Evolutionary conservation across 2,888 invertebrate genomes (phyloP).

Genomic region (Crematogaster levior): DNA sequence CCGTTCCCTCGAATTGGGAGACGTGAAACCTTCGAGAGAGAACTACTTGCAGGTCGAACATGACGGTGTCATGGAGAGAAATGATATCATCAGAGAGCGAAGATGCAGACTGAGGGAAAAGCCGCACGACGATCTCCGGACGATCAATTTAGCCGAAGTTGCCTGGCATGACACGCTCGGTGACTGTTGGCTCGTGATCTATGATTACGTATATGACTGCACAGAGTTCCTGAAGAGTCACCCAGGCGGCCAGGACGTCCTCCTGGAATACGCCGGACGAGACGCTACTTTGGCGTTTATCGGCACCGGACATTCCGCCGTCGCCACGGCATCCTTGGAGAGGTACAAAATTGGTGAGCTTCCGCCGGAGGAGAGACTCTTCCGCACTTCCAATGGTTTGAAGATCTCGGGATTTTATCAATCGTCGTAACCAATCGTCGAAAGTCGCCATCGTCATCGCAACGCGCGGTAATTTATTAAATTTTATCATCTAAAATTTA

Average conservation of each 20-base stretch:
- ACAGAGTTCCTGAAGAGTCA: conserved; percentile 92
- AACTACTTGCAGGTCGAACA: not conserved
- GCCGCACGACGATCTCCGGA: conserved; percentile 73
- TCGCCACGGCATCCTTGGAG: conserved; percentile 89
- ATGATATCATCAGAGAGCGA: not conserved
- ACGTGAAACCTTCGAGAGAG: not conserved
- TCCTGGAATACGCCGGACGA: conserved; percentile 94
- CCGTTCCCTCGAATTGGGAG: conserved; percentile 44
- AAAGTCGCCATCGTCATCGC: not conserved
- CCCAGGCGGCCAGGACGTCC: conserved; percentile 93
- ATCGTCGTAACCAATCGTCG: not conserved
- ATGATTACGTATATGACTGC: conserved; percentile 94
- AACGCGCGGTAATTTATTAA: not conserved
- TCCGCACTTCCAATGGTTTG: conserved; percentile 88
- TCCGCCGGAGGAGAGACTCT: conserved; percentile 91
- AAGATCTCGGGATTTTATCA: conserved; percentile 73
- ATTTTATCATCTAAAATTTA: not conserved
- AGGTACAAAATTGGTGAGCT: conserved; percentile 92
- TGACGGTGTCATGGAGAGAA: conserved; percentile 2
- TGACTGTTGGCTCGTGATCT: conserved; percentile 95
- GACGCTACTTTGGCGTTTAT: conserved; percentile 94
- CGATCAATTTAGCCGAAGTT: conserved; percentile 91
- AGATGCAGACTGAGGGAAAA: conserved; percentile 7
- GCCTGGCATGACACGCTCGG: conserved; percentile 90
- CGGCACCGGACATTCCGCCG: conserved; percentile 91